Evolutionary conservation across 2,888 invertebrate genomes (phyloP).

Genomic region (Pyrgus malvae): DNA sequence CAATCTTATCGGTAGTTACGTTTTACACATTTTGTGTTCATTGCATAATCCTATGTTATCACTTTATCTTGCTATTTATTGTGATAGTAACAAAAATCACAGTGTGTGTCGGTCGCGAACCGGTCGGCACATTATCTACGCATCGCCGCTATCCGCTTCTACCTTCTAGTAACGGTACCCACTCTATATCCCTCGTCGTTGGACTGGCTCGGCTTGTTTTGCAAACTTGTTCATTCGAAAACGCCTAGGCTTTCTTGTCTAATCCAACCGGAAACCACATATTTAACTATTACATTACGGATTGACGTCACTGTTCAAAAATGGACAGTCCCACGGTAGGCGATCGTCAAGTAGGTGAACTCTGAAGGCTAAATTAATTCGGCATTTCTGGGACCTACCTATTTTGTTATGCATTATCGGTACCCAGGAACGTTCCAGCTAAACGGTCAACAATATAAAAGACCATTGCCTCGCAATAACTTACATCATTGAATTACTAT

Average conservation of each 20-base stretch:
- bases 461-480: constrained; percentile 26
- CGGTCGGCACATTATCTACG: constrained; percentile 66
- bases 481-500: constrained; percentile 40
- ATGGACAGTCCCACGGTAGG: neutral
- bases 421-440: constrained; percentile 36
- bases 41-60: constrained; percentile 23
- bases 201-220: constrained; percentile 13
- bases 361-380: constrained; percentile 13
- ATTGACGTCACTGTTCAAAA: constrained; percentile 11
- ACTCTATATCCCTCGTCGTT: constrained; percentile 28
- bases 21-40: constrained; percentile 14
- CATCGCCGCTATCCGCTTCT: constrained; percentile 58
- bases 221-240: constrained; percentile 11
- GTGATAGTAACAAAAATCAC: constrained; percentile 6
- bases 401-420: constrained; percentile 29
- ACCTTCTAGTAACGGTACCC: constrained; percentile 67
- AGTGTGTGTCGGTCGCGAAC: constrained; percentile 40
- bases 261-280: constrained; percentile 14
- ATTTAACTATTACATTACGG: constrained; percentile 12
- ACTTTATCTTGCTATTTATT: constrained; percentile 21
- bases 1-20: constrained; percentile 16
- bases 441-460: constrained; percentile 28
- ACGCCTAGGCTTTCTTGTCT: constrained; percentile 11
- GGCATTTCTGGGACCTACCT: constrained; percentile 21
- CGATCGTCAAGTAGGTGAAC: constrained; percentile 1